Evolutionary conservation across 2,113 vertebrate genomes (phyloP), one percentile per base, ranked within the genome.

Genomic region (Pithys albifrons): DNA sequence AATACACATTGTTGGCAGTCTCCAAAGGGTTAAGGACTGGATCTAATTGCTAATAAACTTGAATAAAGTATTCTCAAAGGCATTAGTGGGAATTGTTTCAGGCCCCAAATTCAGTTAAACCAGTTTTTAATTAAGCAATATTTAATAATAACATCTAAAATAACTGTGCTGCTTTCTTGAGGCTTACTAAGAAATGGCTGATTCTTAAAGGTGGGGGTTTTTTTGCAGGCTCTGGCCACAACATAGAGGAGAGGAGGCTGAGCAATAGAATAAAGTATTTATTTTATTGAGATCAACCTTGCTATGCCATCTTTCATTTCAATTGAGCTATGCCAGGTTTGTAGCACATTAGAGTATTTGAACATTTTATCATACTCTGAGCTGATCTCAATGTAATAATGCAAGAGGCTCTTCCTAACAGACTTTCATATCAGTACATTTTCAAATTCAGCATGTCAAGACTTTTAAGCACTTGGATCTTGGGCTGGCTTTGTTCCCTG

Each of bases 81-180:
- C 64, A 85, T 91, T 82, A 67, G 65, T 19, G 43, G 46, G 58
- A 87, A 92, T 70, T 58, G 54, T 92, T 94, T 94, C 91, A 93
- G 58, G 74, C 51, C 69, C 41, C 51, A 96, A 85, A 89, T 35
- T 91, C 45, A 72, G 74, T 92, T 79, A 91, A 82, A 66, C 66
- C 25, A 71, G 29, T 61, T 97, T 91, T 97, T 89, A 97, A 95
- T 96, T 95, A 91, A 96, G 49, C 37, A 37, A 48, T 41, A 79
- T 66, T 93, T 91, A 91, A 92, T 82, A 95, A 89, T 78, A 92
- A 41, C 74, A 69, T 48, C 37, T 94, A 57, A 78, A 88, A 59
- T 70, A 78, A 81, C 48, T 28, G 29, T 43, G 54, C 28, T 59
- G 24, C 46, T 79, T 79, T 57, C 73, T 91, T 73, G 43, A 85